These are phyloP conservation scores for Halcyon chelicuti DNA, from an alignment of 2,797 vertebrate species.

Conservation along the genomic window DNA sequence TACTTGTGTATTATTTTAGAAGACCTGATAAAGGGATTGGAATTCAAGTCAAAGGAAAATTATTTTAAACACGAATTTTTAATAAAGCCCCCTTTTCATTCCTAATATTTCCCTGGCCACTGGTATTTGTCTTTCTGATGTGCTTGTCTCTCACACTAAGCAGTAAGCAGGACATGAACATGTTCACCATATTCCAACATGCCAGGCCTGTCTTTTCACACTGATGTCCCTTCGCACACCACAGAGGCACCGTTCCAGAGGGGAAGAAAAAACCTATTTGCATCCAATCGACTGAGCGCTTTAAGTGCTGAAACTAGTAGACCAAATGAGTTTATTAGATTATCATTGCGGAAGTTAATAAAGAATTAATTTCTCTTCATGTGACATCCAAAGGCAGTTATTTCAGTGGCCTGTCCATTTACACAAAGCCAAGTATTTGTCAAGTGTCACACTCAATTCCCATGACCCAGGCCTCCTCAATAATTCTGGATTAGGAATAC, in stretches of 20 bases:
- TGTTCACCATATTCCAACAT: neutral
- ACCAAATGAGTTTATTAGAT: conserved; percentile 90
- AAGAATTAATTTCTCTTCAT: conserved; percentile 94
- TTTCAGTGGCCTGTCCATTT: conserved; percentile 91
- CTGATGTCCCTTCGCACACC: conserved; percentile 41
- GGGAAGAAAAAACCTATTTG: conserved; percentile 74
- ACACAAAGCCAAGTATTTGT: conserved; percentile 97
- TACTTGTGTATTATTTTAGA: neutral
- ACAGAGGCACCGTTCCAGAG: conserved; percentile 27
- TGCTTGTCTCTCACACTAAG: neutral
- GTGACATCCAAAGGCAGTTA: conserved; percentile 87
- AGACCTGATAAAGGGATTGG: neutral
- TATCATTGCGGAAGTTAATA: conserved; percentile 92
- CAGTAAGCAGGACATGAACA: neutral
- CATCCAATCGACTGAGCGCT: conserved; percentile 76
- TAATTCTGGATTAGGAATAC: conserved; percentile 92
- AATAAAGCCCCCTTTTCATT: neutral
- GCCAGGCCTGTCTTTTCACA: conserved; percentile 30
- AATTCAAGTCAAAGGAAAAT: neutral
- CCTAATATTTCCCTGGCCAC: neutral
- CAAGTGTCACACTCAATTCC: conserved; percentile 94
- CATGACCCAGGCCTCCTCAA: conserved; percentile 85
- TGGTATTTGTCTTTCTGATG: neutral
- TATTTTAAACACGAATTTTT: neutral
- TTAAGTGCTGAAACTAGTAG: conserved; percentile 81